Base-by-base conservation (phyloP, 2,888 invertebrate genomes). In the Saturnia japonica region DNA sequence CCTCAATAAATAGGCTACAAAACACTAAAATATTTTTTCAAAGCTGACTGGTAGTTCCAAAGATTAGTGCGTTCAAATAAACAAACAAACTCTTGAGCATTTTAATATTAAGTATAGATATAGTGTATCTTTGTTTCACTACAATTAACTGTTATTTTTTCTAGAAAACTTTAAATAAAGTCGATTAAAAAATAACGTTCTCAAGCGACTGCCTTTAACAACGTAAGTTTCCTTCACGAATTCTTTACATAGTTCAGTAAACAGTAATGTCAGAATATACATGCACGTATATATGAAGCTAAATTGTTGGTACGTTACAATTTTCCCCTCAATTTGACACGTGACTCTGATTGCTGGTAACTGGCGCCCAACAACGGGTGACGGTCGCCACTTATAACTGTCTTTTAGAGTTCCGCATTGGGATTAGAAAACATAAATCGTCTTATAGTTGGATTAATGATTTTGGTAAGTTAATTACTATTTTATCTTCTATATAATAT, bases 281-380 rank as follows among this genome's bases (percentile, higher is more conserved):
- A 60, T 28, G 28, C 25, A 60, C 57, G 28, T 60, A 60, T 28
- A 6, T 6, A 60, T 60, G 74, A 64, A 66, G 69, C 70, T 69
- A 75, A 72, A 73, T 74, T 42, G 68, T 70, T 67, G 72, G 77
- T 78, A 82, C 76, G 77, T 81, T 80, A 87, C 92, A 90, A 93
- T 93, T 93, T 93, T 91, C 91, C 84, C 82, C 84, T 83, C 92
- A 91, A 92, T 93, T 93, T 91, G 85, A 88, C 81, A 80, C 82
- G 80, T 73, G 57, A 60, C 57, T 60, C 57, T 60, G 57, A 60
- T 60, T 60, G 25, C 57, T 28, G 14, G 57, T 60, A 71, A 74
- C 74, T 80, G 78, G 45, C 34, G 64, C 28, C 66, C 69, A 80
- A 69, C 69, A 69, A 42, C 66, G 69, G 69, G 69, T 69, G 69